Evolutionary conservation across 1,140 invertebrate genomes (phyloP), one percentile per base, ranked within the genome.

Genomic region (Penaeus chinensis): DNA sequence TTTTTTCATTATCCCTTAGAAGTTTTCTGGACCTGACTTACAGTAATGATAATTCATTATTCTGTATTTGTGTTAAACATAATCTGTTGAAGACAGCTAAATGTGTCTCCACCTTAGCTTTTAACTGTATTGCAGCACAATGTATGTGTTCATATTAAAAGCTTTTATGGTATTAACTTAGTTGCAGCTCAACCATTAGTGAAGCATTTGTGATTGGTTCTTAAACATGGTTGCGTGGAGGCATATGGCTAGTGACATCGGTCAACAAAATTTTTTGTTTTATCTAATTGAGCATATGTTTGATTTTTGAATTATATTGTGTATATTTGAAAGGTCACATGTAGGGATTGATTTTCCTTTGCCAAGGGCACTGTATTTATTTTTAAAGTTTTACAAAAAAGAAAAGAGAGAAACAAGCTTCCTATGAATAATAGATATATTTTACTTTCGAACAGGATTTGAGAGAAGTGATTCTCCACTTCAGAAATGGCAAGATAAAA

Each of bases 401-500:
- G 54, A 54, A 60, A 54, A 54, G 16, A 54, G 10, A 54, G 11
- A 54, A 11, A 47, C 7, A 10, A 54, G 54, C 2, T 54, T 54
- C 54, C 54, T 54, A 54, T 16, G 16, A 54, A 16, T 54, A 13
- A 54, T 54, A 54, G 11, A 54, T 54, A 0, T 8, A 54, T 54
- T 54, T 54, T 54, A 16, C 54, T 16, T 82, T 62, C 32, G 13
- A 18, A 24, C 79, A 85, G 89, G 84, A 60, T 79, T 82, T 69
- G 89, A 85, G 71, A 63, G 87, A 37, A 84, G 87, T 78, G 87
- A 91, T 77, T 91, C 90, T 4, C 90, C 90, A 27, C 82, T 90
- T 62, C 88, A 90, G 77, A 92, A 96, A 91, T 97, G 96, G 96
- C 96, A 97, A 92, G 95, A 96, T 91, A 95, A 96, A 89, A 97